A percentile compares a stretch with the other conserved stretches of the same genome.
Evolutionary conservation across 2,113 vertebrate genomes (phyloP).

Genomic region (Xenus cinereus): DNA sequence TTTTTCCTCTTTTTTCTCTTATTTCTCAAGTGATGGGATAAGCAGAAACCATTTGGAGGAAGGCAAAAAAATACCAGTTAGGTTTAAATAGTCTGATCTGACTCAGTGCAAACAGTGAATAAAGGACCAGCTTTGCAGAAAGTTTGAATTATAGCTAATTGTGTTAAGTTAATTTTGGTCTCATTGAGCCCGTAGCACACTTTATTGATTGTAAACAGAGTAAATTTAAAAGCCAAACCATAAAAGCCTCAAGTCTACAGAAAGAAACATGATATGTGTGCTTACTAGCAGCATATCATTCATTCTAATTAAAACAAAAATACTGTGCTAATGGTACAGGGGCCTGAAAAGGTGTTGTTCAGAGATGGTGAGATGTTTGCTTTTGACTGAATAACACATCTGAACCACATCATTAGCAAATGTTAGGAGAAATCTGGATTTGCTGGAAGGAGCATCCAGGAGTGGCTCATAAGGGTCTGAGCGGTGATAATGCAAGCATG

Average conservation of each 20-base stretch:
- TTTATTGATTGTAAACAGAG: slow-evolving; percentile 21
- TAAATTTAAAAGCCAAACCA: slow-evolving; percentile 55
- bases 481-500: background rate
- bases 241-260: slow-evolving; percentile 20
- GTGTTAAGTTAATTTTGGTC: slow-evolving; percentile 51
- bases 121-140: background rate
- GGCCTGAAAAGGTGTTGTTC: slow-evolving; percentile 9
- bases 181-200: background rate
- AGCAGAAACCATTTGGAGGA: background rate
- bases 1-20: background rate
- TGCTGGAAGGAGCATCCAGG: background rate
- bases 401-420: background rate
- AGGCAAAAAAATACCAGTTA: background rate
- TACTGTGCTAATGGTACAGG: background rate
- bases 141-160: slow-evolving; percentile 30
- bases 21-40: background rate
- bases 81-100: background rate
- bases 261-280: slow-evolving; percentile 44
- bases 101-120: background rate
- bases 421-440: background rate
- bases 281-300: slow-evolving; percentile 18
- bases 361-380: background rate
- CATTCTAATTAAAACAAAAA: slow-evolving; percentile 60
- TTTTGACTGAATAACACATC: background rate
- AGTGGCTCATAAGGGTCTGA: background rate